Conservation (phyloP, 1,140 invertebrate genomes). For the Philotrypesis tridentata region DNA sequence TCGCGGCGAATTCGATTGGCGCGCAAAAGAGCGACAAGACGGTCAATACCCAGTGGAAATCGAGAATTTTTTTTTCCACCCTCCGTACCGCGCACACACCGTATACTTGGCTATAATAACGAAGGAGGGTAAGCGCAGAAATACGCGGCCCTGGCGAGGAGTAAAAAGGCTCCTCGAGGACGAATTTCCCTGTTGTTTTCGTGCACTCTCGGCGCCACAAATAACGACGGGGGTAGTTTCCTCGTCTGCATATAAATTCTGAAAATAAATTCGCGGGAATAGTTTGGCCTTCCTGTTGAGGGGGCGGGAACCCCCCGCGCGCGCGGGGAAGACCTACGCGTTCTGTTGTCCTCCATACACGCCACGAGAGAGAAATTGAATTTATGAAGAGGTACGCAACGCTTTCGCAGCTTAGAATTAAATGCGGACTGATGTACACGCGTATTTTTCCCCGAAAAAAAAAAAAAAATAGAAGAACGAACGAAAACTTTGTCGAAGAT, state of each 20-base stretch:
- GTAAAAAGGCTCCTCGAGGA: background rate
- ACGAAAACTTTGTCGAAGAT: too few species aligned
- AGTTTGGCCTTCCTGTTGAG: background rate
- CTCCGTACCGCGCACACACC: too few species aligned
- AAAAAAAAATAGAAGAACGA: background rate
- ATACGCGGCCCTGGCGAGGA: too few species aligned
- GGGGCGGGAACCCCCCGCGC: background rate
- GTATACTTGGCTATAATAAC: background rate
- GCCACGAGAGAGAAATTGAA: too few species aligned
- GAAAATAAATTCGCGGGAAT: conserved; percentile 6
- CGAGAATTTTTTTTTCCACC: background rate
- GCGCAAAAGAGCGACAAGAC: background rate
- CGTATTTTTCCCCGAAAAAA: too few species aligned
- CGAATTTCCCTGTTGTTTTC: conserved; percentile 24
- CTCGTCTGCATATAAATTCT: background rate
- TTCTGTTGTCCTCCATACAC: too few species aligned
- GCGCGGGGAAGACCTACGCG: background rate
- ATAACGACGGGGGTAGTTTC: conserved; percentile 13
- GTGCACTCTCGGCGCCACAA: background rate
- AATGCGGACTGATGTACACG: too few species aligned
- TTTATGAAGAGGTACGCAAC: too few species aligned
- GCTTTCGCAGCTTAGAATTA: too few species aligned
- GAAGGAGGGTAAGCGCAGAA: background rate
- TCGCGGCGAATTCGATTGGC: conserved; percentile 31
- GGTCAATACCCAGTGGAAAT: conserved; percentile 31